Percentiles rank a stretch among this genome's conserved stretches.
Evolutionary conservation across 1,140 invertebrate species (phyloP).

Genomic region (Solen grandis): DNA sequence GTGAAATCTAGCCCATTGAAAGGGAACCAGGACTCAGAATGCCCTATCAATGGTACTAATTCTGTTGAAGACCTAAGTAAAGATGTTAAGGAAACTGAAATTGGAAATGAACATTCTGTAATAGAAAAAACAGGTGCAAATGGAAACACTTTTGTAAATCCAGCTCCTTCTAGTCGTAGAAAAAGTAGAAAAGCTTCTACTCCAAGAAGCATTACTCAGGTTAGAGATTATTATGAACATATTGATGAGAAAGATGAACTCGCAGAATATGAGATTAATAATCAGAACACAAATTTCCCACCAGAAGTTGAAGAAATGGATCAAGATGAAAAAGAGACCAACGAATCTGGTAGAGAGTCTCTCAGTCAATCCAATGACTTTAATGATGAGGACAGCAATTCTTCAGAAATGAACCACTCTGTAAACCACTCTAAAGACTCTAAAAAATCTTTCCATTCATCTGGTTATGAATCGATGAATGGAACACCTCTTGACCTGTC

Average conservation of each 20-base stretch:
- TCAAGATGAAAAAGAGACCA: constrained; percentile 34
- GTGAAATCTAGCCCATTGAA: neutral
- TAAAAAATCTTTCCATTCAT: neutral
- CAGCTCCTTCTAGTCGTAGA: constrained; percentile 40
- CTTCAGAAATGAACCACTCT: constrained; percentile 10
- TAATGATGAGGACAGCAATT: constrained; percentile 24
- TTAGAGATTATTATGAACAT: constrained; percentile 57
- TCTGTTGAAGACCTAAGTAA: neutral
- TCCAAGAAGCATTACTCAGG: constrained; percentile 67
- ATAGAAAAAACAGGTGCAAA: neutral
- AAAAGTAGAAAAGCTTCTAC: constrained; percentile 63
- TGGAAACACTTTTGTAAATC: neutral
- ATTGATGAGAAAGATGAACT: constrained; percentile 67
- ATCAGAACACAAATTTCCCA: constrained; percentile 68
- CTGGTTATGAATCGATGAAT: neutral
- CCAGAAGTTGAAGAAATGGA: constrained; percentile 55
- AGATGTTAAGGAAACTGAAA: neutral
- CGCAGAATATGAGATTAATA: constrained; percentile 70
- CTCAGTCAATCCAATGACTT: constrained; percentile 21
- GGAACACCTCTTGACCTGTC: constrained; percentile 63
- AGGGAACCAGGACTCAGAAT: neutral
- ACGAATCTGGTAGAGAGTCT: constrained; percentile 13
- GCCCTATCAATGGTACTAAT: neutral
- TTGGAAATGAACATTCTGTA: neutral
- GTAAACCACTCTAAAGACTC: constrained; percentile 40